Base-by-base conservation (phyloP, 2,113 vertebrate genomes). In the Sigmodon hispidus region DNA sequence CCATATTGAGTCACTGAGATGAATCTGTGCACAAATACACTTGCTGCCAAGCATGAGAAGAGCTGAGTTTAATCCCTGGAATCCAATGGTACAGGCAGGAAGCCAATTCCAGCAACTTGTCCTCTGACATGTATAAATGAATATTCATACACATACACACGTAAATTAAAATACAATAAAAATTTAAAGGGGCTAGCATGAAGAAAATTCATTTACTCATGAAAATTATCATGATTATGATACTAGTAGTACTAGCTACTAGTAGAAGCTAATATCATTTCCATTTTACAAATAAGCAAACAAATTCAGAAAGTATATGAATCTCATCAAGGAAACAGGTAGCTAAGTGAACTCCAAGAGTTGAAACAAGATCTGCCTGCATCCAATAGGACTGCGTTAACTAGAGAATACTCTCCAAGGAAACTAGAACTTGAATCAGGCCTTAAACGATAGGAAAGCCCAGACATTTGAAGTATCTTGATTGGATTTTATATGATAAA, bases 221-320 rank as follows among this genome's bases (percentile, higher is more conserved):
- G 43, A 6, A 26, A 48, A 76, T 48, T 45, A 48, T 12, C 43
- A n/a, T n/a, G n/a, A n/a, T n/a, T n/a, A n/a, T n/a, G n/a, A n/a
- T n/a, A n/a, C n/a, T n/a, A n/a, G n/a, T n/a, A n/a, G n/a, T n/a
- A n/a, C n/a, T n/a, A n/a, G n/a, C n/a, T n/a, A n/a, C n/a, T n/a
- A n/a, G 29, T 65, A 89, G 52, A 94, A 93, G 75, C 52, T n/a
- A n/a, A 36, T 81, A 22, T 57, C 9, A 73, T 67, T 77, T 24
- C 52, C 69, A 70, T 50, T 93, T 95, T 57, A 94, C 72, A 95
- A 43, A 65, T 63, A 59, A 94, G 76, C n/a, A 91, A 92, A 89
- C 48, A 96, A 90, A 85, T 40, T 94, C 40, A 80, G 87, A 94
- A 87, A 95, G 24, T 7, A 52, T 63, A 67, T 61, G 1, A 21